phyloP scores from a whole-genome alignment of 2,888 invertebrate species.

The Furcula furcula region DNA sequence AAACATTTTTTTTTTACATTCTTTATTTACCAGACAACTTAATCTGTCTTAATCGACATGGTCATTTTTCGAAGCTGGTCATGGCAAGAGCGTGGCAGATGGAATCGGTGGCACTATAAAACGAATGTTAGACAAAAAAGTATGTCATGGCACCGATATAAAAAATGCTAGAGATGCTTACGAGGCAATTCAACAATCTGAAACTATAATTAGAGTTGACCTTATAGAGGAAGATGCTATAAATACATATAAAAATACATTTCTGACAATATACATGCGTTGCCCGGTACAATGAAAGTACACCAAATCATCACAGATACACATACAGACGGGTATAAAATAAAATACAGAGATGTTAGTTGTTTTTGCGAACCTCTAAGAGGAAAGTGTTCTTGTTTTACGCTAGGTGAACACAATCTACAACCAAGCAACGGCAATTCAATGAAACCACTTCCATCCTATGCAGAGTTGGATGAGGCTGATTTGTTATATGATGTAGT shows the following conservation, averaged over 20 bases:
- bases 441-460: no score
- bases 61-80: constrained; percentile 26
- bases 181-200: neutral
- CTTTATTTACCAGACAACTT: constrained; percentile 15
- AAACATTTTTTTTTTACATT: constrained; percentile 22
- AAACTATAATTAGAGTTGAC: constrained; percentile 3
- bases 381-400: constrained; percentile 8
- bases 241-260: neutral
- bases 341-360: constrained; percentile 7
- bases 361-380: constrained; percentile 7
- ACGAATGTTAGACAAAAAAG: constrained; percentile 21
- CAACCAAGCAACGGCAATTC: no score
- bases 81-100: constrained; percentile 28
- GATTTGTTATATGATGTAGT: no score
- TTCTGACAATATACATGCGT: constrained; percentile 1
- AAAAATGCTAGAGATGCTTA: constrained; percentile 13
- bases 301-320: constrained; percentile 8
- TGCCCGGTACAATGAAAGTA: constrained; percentile 11
- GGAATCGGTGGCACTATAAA: constrained; percentile 29
- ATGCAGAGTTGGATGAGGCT: no score
- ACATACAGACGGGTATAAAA: constrained; percentile 3
- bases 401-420: no score
- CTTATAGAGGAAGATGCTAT: constrained; percentile 4
- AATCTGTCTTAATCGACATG: constrained; percentile 20
- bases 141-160: constrained; percentile 20